phyloP scores from a whole-genome alignment of 2,113 vertebrate genomes.

The Peromyscus polionotus region DNA sequence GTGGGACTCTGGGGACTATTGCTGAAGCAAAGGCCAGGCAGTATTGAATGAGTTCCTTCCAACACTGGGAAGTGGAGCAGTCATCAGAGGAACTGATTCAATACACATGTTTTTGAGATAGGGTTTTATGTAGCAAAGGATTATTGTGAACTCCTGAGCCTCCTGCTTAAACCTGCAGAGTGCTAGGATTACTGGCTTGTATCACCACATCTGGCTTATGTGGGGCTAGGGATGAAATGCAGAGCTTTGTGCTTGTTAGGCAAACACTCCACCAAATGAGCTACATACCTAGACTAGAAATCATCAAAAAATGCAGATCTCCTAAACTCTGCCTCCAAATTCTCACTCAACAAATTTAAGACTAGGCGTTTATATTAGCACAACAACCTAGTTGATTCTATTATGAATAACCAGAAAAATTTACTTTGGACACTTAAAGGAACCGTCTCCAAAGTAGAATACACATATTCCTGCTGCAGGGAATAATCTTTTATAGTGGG shows the following conservation, averaged over 20 bases:
- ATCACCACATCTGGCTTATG: neutral
- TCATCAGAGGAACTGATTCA: neutral
- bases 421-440: neutral
- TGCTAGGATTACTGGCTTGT: neutral
- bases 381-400: neutral
- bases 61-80: neutral
- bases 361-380: neutral
- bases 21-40: neutral
- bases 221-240: no score
- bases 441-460: neutral
- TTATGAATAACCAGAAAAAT: neutral
- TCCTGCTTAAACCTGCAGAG: neutral
- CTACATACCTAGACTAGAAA: neutral
- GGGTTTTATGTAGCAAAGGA: neutral
- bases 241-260: neutral
- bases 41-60: neutral
- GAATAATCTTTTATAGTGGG: neutral
- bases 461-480: neutral
- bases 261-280: neutral
- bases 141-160: neutral
- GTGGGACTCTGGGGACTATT: neutral
- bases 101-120: neutral
- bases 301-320: neutral
- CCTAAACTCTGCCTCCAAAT: neutral
- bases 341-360: neutral